phyloP scores from a whole-genome alignment of 2,797 vertebrate species.

The Denticeps clupeoides region DNA sequence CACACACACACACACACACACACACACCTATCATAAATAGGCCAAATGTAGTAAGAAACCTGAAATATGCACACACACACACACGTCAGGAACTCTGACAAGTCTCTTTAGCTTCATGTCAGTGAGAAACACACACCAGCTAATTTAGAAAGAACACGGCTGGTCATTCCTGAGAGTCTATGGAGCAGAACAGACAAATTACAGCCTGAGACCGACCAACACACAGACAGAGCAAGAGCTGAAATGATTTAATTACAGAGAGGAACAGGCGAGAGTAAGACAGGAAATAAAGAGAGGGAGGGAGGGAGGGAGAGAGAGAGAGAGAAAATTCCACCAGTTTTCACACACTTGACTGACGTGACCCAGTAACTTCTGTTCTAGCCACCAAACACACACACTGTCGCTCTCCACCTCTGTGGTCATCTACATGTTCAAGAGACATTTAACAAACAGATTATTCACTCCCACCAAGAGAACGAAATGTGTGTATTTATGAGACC shows the following conservation, averaged over 20 bases:
- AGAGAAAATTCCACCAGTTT: too few species aligned
- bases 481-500: too few species aligned
- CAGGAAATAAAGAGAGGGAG: too few species aligned
- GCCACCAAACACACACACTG: not conserved
- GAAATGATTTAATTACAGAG: conserved; percentile 7
- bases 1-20: not conserved
- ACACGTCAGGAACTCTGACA: not conserved
- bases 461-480: too few species aligned
- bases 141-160: too few species aligned
- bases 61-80: conserved; percentile 2
- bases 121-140: conserved; percentile 12
- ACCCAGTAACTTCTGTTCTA: too few species aligned
- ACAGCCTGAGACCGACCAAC: conserved; percentile 4
- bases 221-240: conserved; percentile 2
- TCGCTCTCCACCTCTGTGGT: too few species aligned
- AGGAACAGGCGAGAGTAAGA: conserved; percentile 21
- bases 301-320: too few species aligned
- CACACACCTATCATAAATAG: conserved; percentile 7
- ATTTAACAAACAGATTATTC: too few species aligned
- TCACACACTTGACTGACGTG: too few species aligned
- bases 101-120: not conserved
- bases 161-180: conserved; percentile 22
- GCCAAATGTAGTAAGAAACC: not conserved
- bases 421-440: too few species aligned
- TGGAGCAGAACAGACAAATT: conserved; percentile 23